Evolutionary conservation across 92 coral and sea anemone genomes (phyloP).

Genomic region (Virgularia gustaviana): DNA sequence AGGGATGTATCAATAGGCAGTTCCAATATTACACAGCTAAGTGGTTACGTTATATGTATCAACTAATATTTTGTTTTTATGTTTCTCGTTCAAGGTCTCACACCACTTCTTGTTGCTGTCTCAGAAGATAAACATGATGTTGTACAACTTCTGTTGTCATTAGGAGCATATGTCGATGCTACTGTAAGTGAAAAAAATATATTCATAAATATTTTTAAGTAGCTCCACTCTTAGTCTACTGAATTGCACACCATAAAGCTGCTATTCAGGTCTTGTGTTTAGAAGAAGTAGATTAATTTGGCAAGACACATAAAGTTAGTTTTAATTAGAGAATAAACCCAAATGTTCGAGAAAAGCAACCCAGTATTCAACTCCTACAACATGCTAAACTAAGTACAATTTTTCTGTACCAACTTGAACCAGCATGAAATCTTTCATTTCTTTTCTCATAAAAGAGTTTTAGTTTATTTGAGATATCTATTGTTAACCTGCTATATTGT

Average conservation of each 20-base stretch:
- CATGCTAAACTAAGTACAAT: background rate
- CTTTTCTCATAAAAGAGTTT: background rate
- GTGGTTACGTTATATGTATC: constrained; percentile 21
- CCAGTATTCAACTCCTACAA: too few species aligned
- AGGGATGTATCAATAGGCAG: background rate
- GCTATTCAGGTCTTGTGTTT: too few species aligned
- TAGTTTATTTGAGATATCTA: background rate
- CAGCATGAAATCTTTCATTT: background rate
- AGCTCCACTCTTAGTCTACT: too few species aligned
- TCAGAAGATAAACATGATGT: constrained; percentile 41
- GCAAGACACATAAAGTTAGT: too few species aligned
- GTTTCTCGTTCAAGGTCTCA: constrained; percentile 56
- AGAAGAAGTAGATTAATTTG: too few species aligned
- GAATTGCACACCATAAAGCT: too few species aligned
- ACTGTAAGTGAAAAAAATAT: too few species aligned
- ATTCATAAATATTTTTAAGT: too few species aligned
- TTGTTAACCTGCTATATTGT: background rate
- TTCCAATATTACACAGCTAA: background rate
- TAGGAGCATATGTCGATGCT: constrained; percentile 76
- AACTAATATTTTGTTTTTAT: constrained; percentile 5
- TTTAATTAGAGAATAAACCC: too few species aligned
- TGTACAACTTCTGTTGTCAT: constrained; percentile 54
- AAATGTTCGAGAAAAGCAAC: too few species aligned
- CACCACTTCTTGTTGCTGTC: constrained; percentile 78
- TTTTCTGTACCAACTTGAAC: background rate